Conservation (phyloP, 2,113 vertebrate genomes). For the Micromys minutus region DNA sequence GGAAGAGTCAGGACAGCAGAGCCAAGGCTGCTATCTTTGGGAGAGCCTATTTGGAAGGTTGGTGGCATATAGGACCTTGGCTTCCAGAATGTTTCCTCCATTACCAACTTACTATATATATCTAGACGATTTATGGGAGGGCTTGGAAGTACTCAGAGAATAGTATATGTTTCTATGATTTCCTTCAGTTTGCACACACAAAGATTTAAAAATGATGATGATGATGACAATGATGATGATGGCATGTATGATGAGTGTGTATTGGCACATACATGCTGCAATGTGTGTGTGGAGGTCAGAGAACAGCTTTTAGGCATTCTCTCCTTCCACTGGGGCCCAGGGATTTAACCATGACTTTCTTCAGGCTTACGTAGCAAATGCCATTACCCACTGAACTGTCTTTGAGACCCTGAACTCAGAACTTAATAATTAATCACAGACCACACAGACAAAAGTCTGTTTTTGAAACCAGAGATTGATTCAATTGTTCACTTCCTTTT, state of each 20-base stretch:
- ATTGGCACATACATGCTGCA: background rate
- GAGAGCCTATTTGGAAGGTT: background rate
- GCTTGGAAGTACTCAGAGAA: background rate
- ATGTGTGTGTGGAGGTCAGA: background rate
- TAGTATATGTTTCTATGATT: background rate
- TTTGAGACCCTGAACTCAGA: background rate
- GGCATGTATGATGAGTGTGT: background rate
- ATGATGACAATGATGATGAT: background rate
- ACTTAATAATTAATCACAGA: background rate
- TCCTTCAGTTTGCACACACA: background rate
- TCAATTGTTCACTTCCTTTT: background rate
- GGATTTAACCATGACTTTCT: background rate
- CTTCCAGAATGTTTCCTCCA: background rate
- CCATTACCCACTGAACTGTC: background rate
- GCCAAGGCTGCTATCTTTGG: background rate
- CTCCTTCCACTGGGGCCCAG: background rate
- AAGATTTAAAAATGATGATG: background rate
- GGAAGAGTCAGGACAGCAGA: background rate
- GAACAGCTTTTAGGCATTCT: background rate
- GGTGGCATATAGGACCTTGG: background rate
- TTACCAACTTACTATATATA: background rate
- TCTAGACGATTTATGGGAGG: background rate
- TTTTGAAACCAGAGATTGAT: slow-evolving; percentile 41
- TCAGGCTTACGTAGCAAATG: background rate
- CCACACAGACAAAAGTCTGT: background rate